Evolutionary conservation across 2,888 invertebrate genomes (phyloP).

Genomic region (Gortyna flavago): DNA sequence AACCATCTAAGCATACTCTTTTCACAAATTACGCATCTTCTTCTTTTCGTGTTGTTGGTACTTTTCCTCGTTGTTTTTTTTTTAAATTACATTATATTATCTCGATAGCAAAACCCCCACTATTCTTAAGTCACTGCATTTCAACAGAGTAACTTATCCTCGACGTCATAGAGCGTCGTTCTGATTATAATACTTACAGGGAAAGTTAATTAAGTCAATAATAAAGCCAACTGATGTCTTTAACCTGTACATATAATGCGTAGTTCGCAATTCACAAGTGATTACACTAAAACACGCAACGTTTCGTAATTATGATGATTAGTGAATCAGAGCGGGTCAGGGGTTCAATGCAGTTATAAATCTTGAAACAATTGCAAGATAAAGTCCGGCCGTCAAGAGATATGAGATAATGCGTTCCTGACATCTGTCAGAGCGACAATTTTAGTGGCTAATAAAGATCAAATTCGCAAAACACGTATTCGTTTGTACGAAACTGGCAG

Average conservation of each 20-base stretch:
- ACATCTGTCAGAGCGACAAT: background rate
- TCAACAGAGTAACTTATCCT: slow-evolving; percentile 7
- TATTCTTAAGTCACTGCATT: slow-evolving; percentile 11
- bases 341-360: slow-evolving; percentile 59
- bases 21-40: background rate
- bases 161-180: slow-evolving; percentile 12
- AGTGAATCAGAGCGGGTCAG: slow-evolving; percentile 61
- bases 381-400: background rate
- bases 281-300: slow-evolving; percentile 45
- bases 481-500: background rate
- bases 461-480: background rate
- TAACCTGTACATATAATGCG: slow-evolving; percentile 35
- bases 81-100: background rate
- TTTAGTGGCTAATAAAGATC: background rate
- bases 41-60: too few relatives aligned
- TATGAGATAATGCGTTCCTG: background rate
- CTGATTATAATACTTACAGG: slow-evolving; percentile 32
- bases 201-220: slow-evolving; percentile 51
- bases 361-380: slow-evolving; percentile 54
- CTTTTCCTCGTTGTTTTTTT: too few relatives aligned
- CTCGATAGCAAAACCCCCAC: background rate
- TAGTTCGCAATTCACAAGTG: slow-evolving; percentile 34
- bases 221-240: slow-evolving; percentile 28
- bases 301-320: slow-evolving; percentile 55
- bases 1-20: background rate